phyloP scores from a whole-genome alignment of 2,797 vertebrate genomes.

The Rhyacichthys aspro region DNA sequence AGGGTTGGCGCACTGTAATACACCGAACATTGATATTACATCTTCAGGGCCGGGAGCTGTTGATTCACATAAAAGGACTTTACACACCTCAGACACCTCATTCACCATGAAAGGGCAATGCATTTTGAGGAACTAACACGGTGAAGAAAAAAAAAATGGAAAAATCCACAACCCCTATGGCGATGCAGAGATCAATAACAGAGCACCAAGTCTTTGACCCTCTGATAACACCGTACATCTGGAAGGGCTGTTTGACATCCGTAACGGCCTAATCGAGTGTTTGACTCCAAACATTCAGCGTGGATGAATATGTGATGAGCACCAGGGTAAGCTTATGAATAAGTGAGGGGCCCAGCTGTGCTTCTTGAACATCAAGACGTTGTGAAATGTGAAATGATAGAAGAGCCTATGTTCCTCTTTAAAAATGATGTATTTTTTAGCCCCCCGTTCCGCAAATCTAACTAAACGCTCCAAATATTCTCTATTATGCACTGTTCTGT shows the following conservation, averaged over 20 bases:
- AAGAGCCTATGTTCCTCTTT: neutral
- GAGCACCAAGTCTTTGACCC: constrained; percentile 54
- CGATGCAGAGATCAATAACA: constrained; percentile 54
- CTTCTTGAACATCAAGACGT: constrained; percentile 53
- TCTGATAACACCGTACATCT: constrained; percentile 30
- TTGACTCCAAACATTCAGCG: constrained; percentile 64
- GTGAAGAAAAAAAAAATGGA: constrained; percentile 46
- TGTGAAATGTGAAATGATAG: constrained; percentile 6
- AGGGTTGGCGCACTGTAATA: constrained; percentile 24
- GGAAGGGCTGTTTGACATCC: constrained; percentile 52
- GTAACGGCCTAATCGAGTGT: constrained; percentile 59
- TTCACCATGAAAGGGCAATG: constrained; percentile 46
- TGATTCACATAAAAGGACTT: constrained; percentile 40
- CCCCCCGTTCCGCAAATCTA: neutral
- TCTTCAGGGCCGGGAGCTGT: constrained; percentile 44
- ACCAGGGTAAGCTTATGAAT: constrained; percentile 67
- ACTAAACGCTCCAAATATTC: constrained; percentile 1
- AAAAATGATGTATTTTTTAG: neutral
- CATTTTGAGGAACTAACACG: constrained; percentile 57
- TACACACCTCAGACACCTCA: constrained; percentile 35
- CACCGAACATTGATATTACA: constrained; percentile 48
- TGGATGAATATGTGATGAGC: constrained; percentile 74
- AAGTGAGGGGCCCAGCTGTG: constrained; percentile 68
- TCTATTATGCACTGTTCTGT: neutral
- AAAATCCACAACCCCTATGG: constrained; percentile 19